phyloP scores from a whole-genome alignment of 1,140 invertebrate species.

The Macrocentrus cingulum region DNA sequence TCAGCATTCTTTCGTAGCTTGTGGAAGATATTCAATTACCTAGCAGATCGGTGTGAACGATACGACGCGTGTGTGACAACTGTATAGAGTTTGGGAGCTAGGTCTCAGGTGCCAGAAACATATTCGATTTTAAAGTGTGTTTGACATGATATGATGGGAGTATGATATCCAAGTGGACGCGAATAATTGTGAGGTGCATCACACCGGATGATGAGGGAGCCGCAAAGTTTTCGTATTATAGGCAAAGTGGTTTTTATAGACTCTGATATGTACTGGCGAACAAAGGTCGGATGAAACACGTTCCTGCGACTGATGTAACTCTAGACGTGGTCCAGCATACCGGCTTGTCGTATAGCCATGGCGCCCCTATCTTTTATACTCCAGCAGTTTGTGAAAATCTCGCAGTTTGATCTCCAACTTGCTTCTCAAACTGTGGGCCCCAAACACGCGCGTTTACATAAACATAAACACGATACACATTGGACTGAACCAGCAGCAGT shows the following conservation, averaged over 20 bases:
- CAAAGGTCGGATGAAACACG: conserved; percentile 14
- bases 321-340: conserved; percentile 45
- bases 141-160: too few relatives aligned
- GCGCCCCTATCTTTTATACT: conserved; percentile 54
- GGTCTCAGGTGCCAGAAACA: conserved; percentile 28
- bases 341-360: conserved; percentile 31
- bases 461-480: conserved; percentile 27
- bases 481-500: not conserved
- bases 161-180: too few relatives aligned
- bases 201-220: too few relatives aligned
- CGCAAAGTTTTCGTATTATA: too few relatives aligned
- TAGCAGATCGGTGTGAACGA: conserved; percentile 43
- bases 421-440: not conserved
- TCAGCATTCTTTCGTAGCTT: conserved; percentile 16
- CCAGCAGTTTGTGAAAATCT: conserved; percentile 49
- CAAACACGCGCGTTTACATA: conserved; percentile 26
- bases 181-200: too few relatives aligned
- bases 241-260: too few relatives aligned
- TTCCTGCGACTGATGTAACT: conserved; percentile 40
- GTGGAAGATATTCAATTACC: conserved; percentile 49
- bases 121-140: not conserved
- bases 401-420: conserved; percentile 44
- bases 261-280: conserved; percentile 23
- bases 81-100: conserved; percentile 37
- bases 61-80: conserved; percentile 44